Base-by-base conservation (phyloP, 2,113 vertebrate genomes). In the Boulengerochromis microlepis region DNA sequence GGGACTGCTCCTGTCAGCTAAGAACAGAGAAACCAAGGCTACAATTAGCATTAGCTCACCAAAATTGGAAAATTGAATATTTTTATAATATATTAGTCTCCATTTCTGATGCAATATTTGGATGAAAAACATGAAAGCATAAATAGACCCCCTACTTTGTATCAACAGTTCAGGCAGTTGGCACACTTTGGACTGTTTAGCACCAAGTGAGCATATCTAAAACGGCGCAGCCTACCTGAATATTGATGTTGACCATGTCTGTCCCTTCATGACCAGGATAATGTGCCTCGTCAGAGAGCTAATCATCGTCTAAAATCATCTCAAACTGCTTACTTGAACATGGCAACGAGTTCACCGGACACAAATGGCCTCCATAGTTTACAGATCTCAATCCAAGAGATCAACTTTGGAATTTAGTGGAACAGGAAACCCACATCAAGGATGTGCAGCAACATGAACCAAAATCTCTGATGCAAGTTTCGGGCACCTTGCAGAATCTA, bases 191-290 rank as follows among this genome's bases (percentile, higher is more conserved):
- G 12, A 40, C 64, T 15, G 19, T 40, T 71, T 24, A 40, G n/a
- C n/a, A 71, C 64, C 35, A 42, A 40, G 35, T 16, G 3, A 71
- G 64, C 35, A 4, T 24, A 22, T 22, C 12, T 40, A 42, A 69
- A 40, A 69, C 3, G 2, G 7, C 4, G 0, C 64, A 3, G 64
- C 33, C 64, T 15, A 8, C 64, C 35, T 13, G 7, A 69, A 8
- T 15, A 15, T 69, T 15, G 64, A 8, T 40, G 33, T 4, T 69
- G 64, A 69, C 33, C 7, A 40, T 4, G 0, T 69, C 33, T 12
- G 7, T 2, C 33, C 7, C 64, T 69, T 69, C 4, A 15, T 9
- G 11, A 69, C 64, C 64, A 15, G 64, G n/a, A 40, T 8, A 69
- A 40, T 11, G 18, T 66, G 61, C 35, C n/a, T 22, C 7, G 3